Evolutionary conservation across 2,797 vertebrate species (phyloP).

Genomic region (Orientallactaga sibirica): DNA sequence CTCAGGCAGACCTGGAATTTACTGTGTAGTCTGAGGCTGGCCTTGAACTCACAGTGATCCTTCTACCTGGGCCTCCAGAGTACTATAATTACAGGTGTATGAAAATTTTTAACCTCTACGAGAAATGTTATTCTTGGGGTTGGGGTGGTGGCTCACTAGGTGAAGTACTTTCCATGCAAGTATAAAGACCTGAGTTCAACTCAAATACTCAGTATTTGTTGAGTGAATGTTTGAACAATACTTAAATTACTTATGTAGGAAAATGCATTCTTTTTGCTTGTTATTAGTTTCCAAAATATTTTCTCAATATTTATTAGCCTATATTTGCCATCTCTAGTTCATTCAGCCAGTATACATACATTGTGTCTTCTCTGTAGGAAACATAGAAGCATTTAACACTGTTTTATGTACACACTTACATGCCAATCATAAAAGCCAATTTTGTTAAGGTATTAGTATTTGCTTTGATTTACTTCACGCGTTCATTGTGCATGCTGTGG

Average conservation of each 20-base stretch:
- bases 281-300: neutral
- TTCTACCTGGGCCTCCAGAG: too few relatives aligned
- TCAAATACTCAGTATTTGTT: constrained; percentile 16
- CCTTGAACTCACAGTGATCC: too few relatives aligned
- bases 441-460: constrained; percentile 30
- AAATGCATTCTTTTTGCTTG: neutral
- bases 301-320: constrained; percentile 32
- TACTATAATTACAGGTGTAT: too few relatives aligned
- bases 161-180: too few relatives aligned
- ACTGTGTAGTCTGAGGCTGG: too few relatives aligned
- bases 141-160: too few relatives aligned
- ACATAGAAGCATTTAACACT: neutral
- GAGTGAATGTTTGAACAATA: constrained; percentile 34
- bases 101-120: too few relatives aligned
- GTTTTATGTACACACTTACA: neutral
- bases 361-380: neutral
- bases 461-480: neutral
- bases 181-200: too few relatives aligned
- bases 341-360: neutral
- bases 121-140: too few relatives aligned
- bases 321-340: neutral
- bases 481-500: neutral
- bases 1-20: too few relatives aligned
- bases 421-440: neutral
- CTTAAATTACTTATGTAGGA: constrained; percentile 56